Evolutionary conservation across 1,140 invertebrate species (phyloP), one percentile per base, ranked within the genome.

Genomic region (Lepidurus arcticus): DNA sequence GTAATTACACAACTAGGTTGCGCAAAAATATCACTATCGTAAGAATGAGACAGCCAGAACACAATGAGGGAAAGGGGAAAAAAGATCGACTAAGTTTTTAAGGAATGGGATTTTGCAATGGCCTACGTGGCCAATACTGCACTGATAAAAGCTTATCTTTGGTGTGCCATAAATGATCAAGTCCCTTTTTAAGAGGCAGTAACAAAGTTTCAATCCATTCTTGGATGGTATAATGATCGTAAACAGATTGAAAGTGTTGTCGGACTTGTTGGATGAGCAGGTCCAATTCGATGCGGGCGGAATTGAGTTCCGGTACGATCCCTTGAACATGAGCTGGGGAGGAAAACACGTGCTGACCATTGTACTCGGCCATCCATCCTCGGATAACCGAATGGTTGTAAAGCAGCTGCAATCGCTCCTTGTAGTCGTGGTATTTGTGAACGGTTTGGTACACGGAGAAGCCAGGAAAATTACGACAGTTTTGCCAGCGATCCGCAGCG

Each of bases 301-400:
- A 81, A 65, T 43, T 78, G n/a, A 84, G 76, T 42, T 83, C 82
- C 13, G 77, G 76, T 74, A 81, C 81, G 11, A 83, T 83, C 65
- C 75, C 74, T 77, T 85, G 83, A 47, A 85, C 81, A 78, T 84
- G 83, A 24, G 84, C 83, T 16, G 85, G 85, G 81, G 82, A 85
- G 9, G 85, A 85, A 78, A 85, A 86, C 26, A 81, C 79, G 78
- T 81, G 81, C 11, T 82, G 74, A 8, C 84, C 77, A 75, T 86
- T 84, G 44, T 83, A 84, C 21, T 81, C 77, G 77, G 82, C 82
- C 73, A 85, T 81, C 86, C 85, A 87, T 21, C 86, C 85, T 53
- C 82, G 78, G 76, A 84, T 81, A 43, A 82, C 82, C 21, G 80
- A 81, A 80, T 83, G 75, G 76, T 82, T 74, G 77, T 82, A 77